Evolutionary conservation across 1,140 invertebrate genomes (phyloP).

Genomic region (Diploscapter pachys): DNA sequence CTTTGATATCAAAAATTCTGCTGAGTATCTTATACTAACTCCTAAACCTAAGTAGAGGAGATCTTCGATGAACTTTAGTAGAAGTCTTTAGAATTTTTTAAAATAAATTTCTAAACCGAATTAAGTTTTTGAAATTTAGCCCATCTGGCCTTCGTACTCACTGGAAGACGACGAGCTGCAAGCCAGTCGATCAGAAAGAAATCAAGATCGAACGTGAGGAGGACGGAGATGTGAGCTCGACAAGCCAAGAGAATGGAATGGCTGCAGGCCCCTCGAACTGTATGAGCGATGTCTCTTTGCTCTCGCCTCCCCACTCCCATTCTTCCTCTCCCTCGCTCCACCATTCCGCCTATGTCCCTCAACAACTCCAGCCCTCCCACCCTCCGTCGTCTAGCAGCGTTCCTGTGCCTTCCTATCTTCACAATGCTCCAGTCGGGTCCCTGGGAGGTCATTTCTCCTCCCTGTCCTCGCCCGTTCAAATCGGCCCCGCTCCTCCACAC

Average conservation of each 20-base stretch:
- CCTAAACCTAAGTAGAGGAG: too few relatives aligned
- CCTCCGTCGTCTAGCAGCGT: neutral
- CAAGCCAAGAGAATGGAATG: too few relatives aligned
- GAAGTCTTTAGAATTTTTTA: too few relatives aligned
- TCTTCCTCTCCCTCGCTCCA: too few relatives aligned
- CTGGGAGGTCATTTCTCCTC: constrained; percentile 1
- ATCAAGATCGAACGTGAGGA: constrained; percentile 14
- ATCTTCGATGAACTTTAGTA: too few relatives aligned
- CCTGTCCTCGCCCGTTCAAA: constrained; percentile 4
- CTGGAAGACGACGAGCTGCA: constrained; percentile 57
- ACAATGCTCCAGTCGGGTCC: constrained; percentile 3
- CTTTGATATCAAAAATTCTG: too few relatives aligned
- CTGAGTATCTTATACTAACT: too few relatives aligned
- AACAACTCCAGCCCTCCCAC: constrained; percentile 1
- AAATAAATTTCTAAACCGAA: too few relatives aligned
- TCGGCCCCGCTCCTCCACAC: constrained; percentile 1
- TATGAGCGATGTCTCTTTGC: too few relatives aligned
- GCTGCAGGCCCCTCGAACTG: too few relatives aligned
- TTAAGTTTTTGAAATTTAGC: constrained; percentile 56
- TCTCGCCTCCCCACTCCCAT: too few relatives aligned
- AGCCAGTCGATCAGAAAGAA: constrained; percentile 26
- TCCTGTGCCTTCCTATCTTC: constrained; percentile 9
- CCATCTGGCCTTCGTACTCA: constrained; percentile 72
- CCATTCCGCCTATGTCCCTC: neutral
- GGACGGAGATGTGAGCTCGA: neutral